Base-by-base conservation (phyloP, 2,113 vertebrate species). In the Manacus vitellinus region DNA sequence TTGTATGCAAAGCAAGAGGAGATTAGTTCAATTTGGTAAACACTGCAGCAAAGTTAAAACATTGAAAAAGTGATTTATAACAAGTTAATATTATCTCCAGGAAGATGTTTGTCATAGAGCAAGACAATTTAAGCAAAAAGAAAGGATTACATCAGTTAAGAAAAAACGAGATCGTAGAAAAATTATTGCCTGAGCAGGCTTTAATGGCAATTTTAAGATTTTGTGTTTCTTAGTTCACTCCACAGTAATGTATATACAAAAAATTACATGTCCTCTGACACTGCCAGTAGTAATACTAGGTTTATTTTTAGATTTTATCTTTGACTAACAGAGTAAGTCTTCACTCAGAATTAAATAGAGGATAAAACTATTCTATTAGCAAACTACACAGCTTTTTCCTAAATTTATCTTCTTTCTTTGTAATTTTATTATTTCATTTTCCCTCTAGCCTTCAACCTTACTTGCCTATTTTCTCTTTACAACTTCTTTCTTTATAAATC, bases 291-390 rank as follows among this genome's bases (percentile, higher is more conserved):
- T 49, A 95, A 87, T 19, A 91, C 13, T 2, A 37, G 67, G 23
- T 49, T 86, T 82, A 85, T 52, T 89, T 89, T 87, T 82, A 87
- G 39, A 68, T 81, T 92, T 92, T 74, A 89, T 90, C 88, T 86
- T 51, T 71, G 27, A 83, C 12, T 85, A 92, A 84, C 8, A 77
- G 37, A 88, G 77, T 16, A 72, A 86, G 11, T 33, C n/a, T 83
- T 88, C 37, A 80, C 25, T 46, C 37, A 59, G 72, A 70, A 59
- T 63, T 70, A 88, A 78, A 71, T 41, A 76, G 10, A 63, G 10
- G 7, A 91, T 41, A 88, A 88, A 91, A 84, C 10, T 65, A 9
- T 75, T 82, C 13, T 89, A 33, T 20, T 47, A 83, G 31, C 16
- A 77, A 20, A 47, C 44, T 77, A 59, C 58, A 79, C 79, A 91